Percentiles rank a stretch among this genome's conserved stretches.
phyloP scores from a whole-genome alignment of 2,113 vertebrate genomes.

The Notiomystis cincta region DNA sequence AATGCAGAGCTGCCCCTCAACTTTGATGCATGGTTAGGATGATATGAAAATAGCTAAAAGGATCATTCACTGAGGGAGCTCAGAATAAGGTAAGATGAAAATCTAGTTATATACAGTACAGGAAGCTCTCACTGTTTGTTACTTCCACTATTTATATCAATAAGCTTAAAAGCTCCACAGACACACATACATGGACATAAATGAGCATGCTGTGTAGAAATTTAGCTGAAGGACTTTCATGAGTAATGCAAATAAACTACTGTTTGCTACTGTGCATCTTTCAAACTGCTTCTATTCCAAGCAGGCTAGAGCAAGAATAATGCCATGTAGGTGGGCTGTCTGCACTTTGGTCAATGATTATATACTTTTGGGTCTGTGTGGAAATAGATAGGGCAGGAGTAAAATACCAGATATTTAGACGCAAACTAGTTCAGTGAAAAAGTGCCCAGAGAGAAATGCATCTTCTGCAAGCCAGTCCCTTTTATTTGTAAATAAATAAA shows the following conservation, averaged over 20 bases:
- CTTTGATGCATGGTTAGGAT: background rate
- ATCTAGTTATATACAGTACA: background rate
- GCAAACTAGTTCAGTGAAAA: background rate
- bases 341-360: background rate
- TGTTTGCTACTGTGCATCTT: background rate
- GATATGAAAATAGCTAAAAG: background rate
- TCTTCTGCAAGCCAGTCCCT: background rate
- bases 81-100: background rate
- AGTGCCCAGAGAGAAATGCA: background rate
- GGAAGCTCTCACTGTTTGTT: background rate
- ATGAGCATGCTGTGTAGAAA: conserved; percentile 35
- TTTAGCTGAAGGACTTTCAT: conserved; percentile 32
- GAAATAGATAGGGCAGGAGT: background rate
- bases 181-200: conserved; percentile 32
- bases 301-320: conserved; percentile 9
- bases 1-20: background rate
- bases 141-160: conserved; percentile 31
- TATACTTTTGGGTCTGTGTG: background rate
- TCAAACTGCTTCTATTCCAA: conserved; percentile 21
- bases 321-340: background rate
- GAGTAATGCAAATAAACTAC: conserved; percentile 21
- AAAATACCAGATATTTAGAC: conserved; percentile 5
- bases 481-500: conserved; percentile 26
- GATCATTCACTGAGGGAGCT: background rate
- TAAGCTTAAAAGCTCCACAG: conserved; percentile 52